Conservation (phyloP, 2,888 invertebrate species). For the Apodemia duryi region DNA sequence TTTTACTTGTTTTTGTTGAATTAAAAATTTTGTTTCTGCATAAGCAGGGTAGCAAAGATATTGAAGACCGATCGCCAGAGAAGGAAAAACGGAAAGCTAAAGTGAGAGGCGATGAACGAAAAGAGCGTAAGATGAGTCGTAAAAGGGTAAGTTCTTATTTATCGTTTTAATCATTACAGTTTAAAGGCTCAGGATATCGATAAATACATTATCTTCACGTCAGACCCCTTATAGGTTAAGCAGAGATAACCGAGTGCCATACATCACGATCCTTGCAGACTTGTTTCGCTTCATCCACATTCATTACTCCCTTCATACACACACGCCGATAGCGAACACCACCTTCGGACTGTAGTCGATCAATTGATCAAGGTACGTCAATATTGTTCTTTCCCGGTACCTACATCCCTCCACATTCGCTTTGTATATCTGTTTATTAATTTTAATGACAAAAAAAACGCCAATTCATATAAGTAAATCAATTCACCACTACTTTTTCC, state of each 20-base stretch:
- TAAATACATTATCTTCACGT: not conserved
- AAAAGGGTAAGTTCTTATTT: constrained; percentile 81
- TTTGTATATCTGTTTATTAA: not conserved
- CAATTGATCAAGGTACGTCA: too few relatives aligned
- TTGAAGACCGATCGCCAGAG: constrained; percentile 79
- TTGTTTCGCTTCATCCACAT: too few relatives aligned
- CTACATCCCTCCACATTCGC: too few relatives aligned
- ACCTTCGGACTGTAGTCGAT: too few relatives aligned
- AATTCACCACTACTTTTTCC: constrained; percentile 13
- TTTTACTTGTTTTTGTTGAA: constrained; percentile 17
- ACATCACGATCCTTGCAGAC: too few relatives aligned
- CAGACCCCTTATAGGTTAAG: too few relatives aligned
- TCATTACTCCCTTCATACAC: too few relatives aligned
- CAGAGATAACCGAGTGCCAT: too few relatives aligned
- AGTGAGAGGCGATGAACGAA: constrained; percentile 77
- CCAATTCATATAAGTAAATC: not conserved
- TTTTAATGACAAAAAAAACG: not conserved
- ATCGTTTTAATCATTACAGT: not conserved
- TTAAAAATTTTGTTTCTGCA: constrained; percentile 45
- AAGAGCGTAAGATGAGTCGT: constrained; percentile 89
- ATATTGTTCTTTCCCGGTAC: too few relatives aligned
- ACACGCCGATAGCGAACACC: too few relatives aligned
- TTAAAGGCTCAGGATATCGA: not conserved
- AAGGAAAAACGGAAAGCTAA: constrained; percentile 88
- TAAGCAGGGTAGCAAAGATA: constrained; percentile 79